Conservation (phyloP, 2,797 vertebrate species). For the Protosalanx chinensis region DNA sequence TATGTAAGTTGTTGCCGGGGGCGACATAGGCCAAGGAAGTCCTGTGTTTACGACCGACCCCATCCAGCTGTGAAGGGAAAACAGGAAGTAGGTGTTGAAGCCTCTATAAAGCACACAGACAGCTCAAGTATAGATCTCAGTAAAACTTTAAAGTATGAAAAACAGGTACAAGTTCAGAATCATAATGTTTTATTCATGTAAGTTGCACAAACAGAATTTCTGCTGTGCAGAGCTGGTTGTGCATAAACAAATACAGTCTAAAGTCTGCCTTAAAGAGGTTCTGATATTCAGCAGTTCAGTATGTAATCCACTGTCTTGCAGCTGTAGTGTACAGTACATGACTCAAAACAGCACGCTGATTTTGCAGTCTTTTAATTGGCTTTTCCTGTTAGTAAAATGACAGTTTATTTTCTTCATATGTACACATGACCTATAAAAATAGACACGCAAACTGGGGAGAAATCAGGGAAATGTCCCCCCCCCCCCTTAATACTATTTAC, state of each 20-base stretch:
- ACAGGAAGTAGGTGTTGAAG: conserved; percentile 38
- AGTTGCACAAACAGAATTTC: no score
- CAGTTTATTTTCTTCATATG: conserved; percentile 16
- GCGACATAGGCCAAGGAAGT: conserved; percentile 59
- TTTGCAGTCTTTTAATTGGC: conserved; percentile 7
- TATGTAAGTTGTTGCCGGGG: conserved; percentile 47
- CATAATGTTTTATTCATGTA: no score
- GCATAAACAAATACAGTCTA: not conserved
- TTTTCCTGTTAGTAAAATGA: conserved; percentile 21
- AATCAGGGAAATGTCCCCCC: not conserved
- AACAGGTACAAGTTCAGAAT: not conserved
- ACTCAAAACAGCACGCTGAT: conserved; percentile 1
- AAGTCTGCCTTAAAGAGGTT: not conserved
- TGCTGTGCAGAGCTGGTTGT: not conserved
- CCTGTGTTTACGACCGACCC: conserved; percentile 61
- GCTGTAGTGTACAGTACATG: conserved; percentile 48
- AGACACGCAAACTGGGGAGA: conserved; percentile 14
- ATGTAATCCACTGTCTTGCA: conserved; percentile 18
- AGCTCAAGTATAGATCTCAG: conserved; percentile 2
- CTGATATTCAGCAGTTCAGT: conserved; percentile 11
- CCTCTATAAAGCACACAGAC: conserved; percentile 23
- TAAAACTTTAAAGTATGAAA: not conserved
- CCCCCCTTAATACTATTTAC: conserved; percentile 4
- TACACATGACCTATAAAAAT: conserved; percentile 25
- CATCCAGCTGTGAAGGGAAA: conserved; percentile 42